These are phyloP conservation scores for Danio aesculapii DNA, from an alignment of 2,797 vertebrate species.

Conservation along the genomic window DNA sequence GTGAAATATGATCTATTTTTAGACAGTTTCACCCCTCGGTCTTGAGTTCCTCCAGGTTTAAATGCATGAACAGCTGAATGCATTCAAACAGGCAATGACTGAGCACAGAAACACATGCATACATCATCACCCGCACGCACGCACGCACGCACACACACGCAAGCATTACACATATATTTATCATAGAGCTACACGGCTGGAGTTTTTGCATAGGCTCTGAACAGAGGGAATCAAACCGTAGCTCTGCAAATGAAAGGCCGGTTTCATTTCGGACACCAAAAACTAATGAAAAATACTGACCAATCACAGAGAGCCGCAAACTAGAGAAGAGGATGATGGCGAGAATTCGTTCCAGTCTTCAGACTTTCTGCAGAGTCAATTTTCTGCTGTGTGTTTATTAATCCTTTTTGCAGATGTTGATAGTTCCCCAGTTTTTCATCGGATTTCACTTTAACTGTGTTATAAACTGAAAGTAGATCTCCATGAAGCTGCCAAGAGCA, in stretches of 20 bases:
- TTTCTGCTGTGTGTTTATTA: neutral
- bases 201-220: slow-evolving; percentile 71
- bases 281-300: slow-evolving; percentile 48
- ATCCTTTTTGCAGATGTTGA: neutral
- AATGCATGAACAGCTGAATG: neutral
- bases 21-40: neutral
- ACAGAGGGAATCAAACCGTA: slow-evolving; percentile 57
- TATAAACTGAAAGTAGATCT: neutral
- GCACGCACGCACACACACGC: slow-evolving; percentile 13
- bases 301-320: slow-evolving; percentile 33
- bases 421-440: too few relatives aligned
- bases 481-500: neutral
- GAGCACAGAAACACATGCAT: neutral
- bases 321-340: neutral
- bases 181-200: slow-evolving; percentile 46
- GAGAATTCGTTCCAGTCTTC: neutral
- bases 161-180: slow-evolving; percentile 15
- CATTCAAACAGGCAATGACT: slow-evolving; percentile 8
- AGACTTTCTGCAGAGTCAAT: neutral
- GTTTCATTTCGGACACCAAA: slow-evolving; percentile 60
- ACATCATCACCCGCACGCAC: neutral
- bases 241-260: slow-evolving; percentile 37
- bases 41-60: neutral
- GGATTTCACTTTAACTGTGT: too few relatives aligned
- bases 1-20: slow-evolving; percentile 1